phyloP scores from a whole-genome alignment of 2,797 vertebrate species.

The Falco rusticolus region DNA sequence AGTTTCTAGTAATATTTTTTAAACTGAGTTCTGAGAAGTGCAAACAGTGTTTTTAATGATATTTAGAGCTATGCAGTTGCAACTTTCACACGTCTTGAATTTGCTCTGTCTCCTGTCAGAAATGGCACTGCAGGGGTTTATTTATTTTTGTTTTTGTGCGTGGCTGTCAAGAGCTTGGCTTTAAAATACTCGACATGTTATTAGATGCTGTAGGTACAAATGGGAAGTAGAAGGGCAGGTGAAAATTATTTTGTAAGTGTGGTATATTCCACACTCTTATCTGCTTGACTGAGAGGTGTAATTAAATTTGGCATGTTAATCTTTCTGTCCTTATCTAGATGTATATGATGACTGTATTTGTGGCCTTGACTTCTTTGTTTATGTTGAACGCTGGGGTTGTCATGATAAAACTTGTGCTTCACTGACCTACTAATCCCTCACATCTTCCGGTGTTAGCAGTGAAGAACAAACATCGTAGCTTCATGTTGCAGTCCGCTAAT shows the following conservation, averaged over 20 bases:
- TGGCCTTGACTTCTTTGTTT: background rate
- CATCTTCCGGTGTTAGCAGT: rapidly evolving
- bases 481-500: rapidly evolving
- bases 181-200: background rate
- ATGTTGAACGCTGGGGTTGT: background rate
- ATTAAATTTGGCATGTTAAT: background rate
- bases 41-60: background rate
- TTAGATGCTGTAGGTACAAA: background rate
- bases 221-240: background rate
- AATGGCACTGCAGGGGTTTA: background rate
- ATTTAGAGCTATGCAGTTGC: background rate
- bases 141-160: background rate
- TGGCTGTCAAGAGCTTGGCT: background rate
- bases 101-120: background rate
- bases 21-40: background rate
- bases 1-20: background rate
- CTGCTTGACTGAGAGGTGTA: background rate
- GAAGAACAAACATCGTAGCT: background rate
- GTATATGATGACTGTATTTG: background rate
- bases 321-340: background rate
- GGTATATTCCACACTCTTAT: background rate
- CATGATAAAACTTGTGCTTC: background rate
- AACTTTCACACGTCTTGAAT: background rate
- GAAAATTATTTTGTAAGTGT: background rate
- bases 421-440: background rate